Evolutionary conservation across 2,888 invertebrate genomes (phyloP).

Genomic region (Acrobasis suavella): DNA sequence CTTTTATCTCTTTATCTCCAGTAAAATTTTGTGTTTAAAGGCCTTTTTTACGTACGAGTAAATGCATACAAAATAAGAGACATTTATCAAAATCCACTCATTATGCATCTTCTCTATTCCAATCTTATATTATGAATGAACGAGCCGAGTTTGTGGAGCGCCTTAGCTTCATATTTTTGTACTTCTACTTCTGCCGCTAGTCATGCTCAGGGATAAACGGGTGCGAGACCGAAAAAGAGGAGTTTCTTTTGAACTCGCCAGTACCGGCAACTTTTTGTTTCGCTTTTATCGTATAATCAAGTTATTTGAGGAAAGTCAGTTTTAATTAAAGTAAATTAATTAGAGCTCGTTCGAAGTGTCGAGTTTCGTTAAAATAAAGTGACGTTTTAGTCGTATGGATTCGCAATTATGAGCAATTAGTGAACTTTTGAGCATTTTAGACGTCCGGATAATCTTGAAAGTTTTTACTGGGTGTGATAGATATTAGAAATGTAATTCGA

Average conservation of each 20-base stretch:
- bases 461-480: neutral
- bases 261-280: constrained; percentile 31
- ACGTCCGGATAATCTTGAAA: neutral
- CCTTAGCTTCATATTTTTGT: too few species aligned
- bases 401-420: constrained; percentile 8
- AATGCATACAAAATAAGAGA: too few species aligned
- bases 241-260: constrained; percentile 28
- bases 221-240: constrained; percentile 6
- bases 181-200: too few species aligned
- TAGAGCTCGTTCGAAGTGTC: constrained; percentile 13
- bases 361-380: constrained; percentile 2
- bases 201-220: neutral
- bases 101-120: too few species aligned
- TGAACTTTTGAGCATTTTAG: neutral
- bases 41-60: too few species aligned
- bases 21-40: too few species aligned
- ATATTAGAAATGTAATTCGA: too few species aligned
- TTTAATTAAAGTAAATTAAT: constrained; percentile 24
- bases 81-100: too few species aligned
- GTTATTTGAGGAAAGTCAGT: constrained; percentile 34
- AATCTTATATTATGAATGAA: too few species aligned
- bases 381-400: constrained; percentile 11
- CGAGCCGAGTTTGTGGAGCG: too few species aligned
- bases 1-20: too few species aligned
- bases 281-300: constrained; percentile 30